A percentile compares a stretch with the other conserved stretches of the same genome.
Evolutionary conservation across 2,113 vertebrate genomes (phyloP).

Genomic region (Orycteropus afer): DNA sequence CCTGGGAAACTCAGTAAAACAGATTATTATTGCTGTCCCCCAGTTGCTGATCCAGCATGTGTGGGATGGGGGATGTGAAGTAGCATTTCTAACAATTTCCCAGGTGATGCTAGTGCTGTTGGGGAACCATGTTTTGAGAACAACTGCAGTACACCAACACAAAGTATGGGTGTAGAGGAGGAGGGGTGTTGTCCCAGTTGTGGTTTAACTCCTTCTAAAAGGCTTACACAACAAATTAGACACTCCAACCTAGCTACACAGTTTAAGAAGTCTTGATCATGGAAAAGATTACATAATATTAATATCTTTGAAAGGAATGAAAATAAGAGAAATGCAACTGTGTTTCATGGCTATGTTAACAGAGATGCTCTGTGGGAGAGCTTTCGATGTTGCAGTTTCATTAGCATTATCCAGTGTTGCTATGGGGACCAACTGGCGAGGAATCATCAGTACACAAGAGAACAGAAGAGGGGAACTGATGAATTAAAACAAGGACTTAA

Average conservation of each 20-base stretch:
- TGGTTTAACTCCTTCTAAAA: not conserved
- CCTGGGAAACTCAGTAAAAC: not conserved
- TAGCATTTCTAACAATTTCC: not conserved
- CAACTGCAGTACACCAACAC: not conserved
- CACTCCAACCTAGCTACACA: slow-evolving; percentile 55
- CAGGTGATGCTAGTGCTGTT: not conserved
- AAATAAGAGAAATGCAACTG: slow-evolving; percentile 83
- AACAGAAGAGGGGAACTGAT: slow-evolving; percentile 79
- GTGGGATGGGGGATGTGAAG: not conserved
- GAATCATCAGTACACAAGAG: slow-evolving; percentile 81
- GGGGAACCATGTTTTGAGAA: not conserved
- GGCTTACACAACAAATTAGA: not conserved
- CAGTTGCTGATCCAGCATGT: not conserved
- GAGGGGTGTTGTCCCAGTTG: not conserved
- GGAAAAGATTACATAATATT: slow-evolving; percentile 71
- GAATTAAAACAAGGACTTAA: slow-evolving; percentile 77
- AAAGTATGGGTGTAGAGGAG: not conserved
- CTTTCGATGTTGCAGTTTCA: slow-evolving; percentile 86
- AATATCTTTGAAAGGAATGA: slow-evolving; percentile 80
- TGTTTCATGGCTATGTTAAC: slow-evolving; percentile 86
- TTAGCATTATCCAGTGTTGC: slow-evolving; percentile 90
- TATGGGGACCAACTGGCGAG: slow-evolving; percentile 85
- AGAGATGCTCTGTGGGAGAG: slow-evolving; percentile 85
- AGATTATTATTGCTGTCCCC: not conserved
- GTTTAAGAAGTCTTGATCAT: slow-evolving; percentile 75